Evolutionary conservation across 2,113 vertebrate genomes (phyloP).

Genomic region (Gallinago paraguaiae): DNA sequence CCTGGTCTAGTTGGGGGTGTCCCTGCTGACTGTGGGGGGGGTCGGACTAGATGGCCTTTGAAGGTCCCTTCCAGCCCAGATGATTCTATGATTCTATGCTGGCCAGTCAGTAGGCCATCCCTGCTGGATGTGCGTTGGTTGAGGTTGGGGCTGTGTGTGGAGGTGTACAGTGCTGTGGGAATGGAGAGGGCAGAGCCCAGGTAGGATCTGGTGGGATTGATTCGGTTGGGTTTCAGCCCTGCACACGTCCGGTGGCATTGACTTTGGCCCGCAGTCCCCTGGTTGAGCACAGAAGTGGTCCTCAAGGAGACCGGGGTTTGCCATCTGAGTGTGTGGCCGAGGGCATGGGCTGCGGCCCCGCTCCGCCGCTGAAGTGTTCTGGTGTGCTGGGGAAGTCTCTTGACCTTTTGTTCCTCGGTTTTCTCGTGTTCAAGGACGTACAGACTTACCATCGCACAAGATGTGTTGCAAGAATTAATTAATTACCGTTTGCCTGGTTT

Average conservation of each 20-base stretch:
- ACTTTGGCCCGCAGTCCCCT: not conserved
- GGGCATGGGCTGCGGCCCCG: rapidly evolving
- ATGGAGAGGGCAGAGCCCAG: not conserved
- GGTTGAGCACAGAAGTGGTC: not conserved
- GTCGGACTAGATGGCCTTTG: too few species aligned
- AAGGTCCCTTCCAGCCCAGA: too few species aligned
- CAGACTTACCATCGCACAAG: not conserved
- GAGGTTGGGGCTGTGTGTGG: rapidly evolving
- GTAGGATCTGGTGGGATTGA: not conserved
- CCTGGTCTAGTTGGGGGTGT: too few species aligned
- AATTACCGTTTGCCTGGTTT: not conserved
- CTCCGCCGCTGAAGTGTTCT: not conserved
- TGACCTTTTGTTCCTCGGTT: not conserved
- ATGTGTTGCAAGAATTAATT: conserved; percentile 26
- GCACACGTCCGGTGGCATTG: rapidly evolving
- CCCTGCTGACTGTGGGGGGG: too few species aligned
- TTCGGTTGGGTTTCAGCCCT: not conserved
- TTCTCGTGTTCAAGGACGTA: not conserved
- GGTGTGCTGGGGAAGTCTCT: not conserved
- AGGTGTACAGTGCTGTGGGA: not conserved
- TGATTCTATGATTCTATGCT: not conserved
- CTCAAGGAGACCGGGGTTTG: not conserved
- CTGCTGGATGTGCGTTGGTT: rapidly evolving
- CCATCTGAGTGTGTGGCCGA: not conserved
- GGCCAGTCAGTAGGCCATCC: too few species aligned